Evolutionary conservation across 1,140 invertebrate species (phyloP).

Genomic region (Drosophila athabasca): DNA sequence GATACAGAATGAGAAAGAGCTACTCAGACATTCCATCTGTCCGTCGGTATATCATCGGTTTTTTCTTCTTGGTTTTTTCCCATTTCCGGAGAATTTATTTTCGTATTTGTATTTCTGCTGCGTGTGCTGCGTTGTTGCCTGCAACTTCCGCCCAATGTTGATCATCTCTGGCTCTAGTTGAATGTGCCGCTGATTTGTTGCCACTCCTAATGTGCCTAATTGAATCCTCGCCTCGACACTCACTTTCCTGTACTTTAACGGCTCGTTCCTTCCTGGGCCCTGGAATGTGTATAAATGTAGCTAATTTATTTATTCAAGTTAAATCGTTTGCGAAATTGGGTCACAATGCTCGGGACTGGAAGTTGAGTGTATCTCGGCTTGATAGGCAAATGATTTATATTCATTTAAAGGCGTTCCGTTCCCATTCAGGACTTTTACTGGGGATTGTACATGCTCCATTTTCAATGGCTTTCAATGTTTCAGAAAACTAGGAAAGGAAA

Average conservation of each 20-base stretch:
- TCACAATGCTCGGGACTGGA: constrained; percentile 17
- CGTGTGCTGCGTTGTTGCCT: constrained; percentile 23
- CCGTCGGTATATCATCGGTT: constrained; percentile 40
- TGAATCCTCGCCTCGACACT: constrained; percentile 49
- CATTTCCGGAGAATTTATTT: constrained; percentile 22
- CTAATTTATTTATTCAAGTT: constrained; percentile 61
- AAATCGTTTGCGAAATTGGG: constrained; percentile 59
- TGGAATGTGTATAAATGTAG: constrained; percentile 31
- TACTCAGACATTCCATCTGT: constrained; percentile 30
- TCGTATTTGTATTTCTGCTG: constrained; percentile 10
- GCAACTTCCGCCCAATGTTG: constrained; percentile 45
- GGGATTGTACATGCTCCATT: too few species aligned
- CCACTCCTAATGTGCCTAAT: constrained; percentile 49
- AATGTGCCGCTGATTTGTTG: constrained; percentile 58
- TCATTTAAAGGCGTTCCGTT: constrained; percentile 12
- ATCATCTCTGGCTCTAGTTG: constrained; percentile 24
- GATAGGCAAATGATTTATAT: constrained; percentile 36
- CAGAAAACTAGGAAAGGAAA: background rate
- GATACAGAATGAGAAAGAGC: constrained; percentile 37
- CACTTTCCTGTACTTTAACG: constrained; percentile 1
- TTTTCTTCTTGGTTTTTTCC: background rate
- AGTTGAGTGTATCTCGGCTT: constrained; percentile 12
- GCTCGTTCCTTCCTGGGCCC: background rate
- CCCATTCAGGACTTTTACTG: background rate
- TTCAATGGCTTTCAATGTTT: background rate